These are phyloP conservation scores for Daktulosphaira vitifoliae DNA, from an alignment of 1,140 invertebrate species.

Conservation along the genomic window DNA sequence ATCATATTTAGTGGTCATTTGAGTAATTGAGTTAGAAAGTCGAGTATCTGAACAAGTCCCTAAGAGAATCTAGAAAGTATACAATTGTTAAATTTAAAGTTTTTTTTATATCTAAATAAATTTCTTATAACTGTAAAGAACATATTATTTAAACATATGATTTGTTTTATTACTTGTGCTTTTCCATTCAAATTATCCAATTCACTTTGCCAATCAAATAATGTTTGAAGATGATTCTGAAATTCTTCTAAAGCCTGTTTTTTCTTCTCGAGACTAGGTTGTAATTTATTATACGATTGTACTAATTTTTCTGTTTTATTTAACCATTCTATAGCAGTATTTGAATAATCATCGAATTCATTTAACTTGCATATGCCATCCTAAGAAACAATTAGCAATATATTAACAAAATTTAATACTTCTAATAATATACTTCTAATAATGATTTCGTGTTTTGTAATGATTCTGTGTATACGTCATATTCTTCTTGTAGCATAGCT, in stretches of 20 bases:
- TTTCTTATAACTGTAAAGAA: background rate
- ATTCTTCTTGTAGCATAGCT: constrained; percentile 76
- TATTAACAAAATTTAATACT: background rate
- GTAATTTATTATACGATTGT: constrained; percentile 81
- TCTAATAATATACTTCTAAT: constrained; percentile 54
- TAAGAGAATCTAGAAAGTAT: constrained; percentile 51
- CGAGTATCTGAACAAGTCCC: constrained; percentile 88
- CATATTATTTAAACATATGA: background rate
- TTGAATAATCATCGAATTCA: constrained; percentile 88
- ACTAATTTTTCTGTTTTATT: constrained; percentile 76
- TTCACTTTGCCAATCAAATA: constrained; percentile 90
- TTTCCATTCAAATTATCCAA: constrained; percentile 84
- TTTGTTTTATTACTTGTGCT: constrained; percentile 55
- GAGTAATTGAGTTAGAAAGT: constrained; percentile 86
- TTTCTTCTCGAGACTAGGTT: constrained; percentile 81
- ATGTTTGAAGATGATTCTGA: constrained; percentile 70
- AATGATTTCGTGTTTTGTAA: constrained; percentile 69
- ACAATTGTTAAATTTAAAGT: too few relatives aligned
- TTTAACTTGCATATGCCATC: constrained; percentile 85
- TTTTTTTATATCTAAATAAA: too few relatives aligned
- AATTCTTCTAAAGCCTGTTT: constrained; percentile 81
- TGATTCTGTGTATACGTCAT: constrained; percentile 69
- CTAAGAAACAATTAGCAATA: background rate
- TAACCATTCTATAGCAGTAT: constrained; percentile 79
- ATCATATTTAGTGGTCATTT: constrained; percentile 89